A percentile compares a stretch with the other conserved stretches of the same genome.
phyloP scores from a whole-genome alignment of 1,140 invertebrate genomes.

The Conus betulinus region DNA sequence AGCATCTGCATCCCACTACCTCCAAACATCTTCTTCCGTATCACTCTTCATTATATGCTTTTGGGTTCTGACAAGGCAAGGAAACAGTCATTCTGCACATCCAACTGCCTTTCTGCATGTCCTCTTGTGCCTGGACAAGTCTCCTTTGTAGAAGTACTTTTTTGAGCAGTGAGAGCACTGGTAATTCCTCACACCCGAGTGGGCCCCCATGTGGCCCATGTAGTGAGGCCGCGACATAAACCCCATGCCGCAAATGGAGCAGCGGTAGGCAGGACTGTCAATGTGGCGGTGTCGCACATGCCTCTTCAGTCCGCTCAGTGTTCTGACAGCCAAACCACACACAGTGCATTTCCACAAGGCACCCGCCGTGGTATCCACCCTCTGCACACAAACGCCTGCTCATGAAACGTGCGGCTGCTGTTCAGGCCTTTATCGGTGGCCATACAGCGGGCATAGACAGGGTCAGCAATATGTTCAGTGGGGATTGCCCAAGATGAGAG shows the following conservation, averaged over 20 bases:
- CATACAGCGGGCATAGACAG: too few relatives aligned
- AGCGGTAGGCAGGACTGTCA: neutral
- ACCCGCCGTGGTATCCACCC: neutral
- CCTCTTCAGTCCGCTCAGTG: neutral
- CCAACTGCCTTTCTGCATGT: neutral
- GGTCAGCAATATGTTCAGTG: too few relatives aligned
- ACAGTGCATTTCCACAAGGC: neutral
- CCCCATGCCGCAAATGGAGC: neutral
- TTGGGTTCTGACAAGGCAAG: too few relatives aligned
- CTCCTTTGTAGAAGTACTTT: neutral
- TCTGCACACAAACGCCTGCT: neutral
- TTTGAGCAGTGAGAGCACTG: neutral
- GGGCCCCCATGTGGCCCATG: neutral
- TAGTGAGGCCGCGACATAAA: neutral
- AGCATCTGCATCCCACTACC: too few relatives aligned
- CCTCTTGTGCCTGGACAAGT: neutral
- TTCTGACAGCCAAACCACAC: neutral
- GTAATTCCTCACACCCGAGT: neutral
- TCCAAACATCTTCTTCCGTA: too few relatives aligned
- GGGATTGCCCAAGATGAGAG: too few relatives aligned
- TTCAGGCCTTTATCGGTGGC: too few relatives aligned
- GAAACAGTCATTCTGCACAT: too few relatives aligned
- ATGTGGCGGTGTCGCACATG: conserved; percentile 5
- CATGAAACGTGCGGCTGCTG: too few relatives aligned
- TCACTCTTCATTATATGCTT: too few relatives aligned